Percentiles rank a stretch among this genome's conserved stretches.
Conservation (phyloP, 2,113 vertebrate genomes). For the Peromyscus maniculatus region DNA sequence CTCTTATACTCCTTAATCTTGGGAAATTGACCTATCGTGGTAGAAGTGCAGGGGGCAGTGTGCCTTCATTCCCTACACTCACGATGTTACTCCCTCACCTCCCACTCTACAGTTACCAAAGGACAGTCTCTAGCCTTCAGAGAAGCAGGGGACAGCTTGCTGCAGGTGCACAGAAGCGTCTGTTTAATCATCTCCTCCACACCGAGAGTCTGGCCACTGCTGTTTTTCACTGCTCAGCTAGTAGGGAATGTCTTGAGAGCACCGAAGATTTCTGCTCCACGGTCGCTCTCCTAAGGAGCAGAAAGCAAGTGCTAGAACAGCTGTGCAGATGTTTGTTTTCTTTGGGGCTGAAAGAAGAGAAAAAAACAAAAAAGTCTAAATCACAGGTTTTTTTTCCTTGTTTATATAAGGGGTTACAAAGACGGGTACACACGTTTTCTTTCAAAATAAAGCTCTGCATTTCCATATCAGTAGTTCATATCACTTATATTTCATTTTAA, state of each 20-base stretch:
- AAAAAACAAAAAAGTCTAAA: constrained; percentile 50
- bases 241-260: constrained; percentile 52
- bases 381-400: neutral
- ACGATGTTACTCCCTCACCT: neutral
- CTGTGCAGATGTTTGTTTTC: constrained; percentile 77
- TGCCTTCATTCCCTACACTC: neutral
- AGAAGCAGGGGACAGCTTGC: neutral
- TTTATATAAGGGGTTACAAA: constrained; percentile 54
- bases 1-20: neutral
- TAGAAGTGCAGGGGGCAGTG: neutral
- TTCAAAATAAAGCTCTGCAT: constrained; percentile 10
- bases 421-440: constrained; percentile 60
- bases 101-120: too few species aligned
- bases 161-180: constrained; percentile 29
- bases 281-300: constrained; percentile 49
- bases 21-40: neutral
- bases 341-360: constrained; percentile 61
- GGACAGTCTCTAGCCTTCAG: neutral
- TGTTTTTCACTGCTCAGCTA: constrained; percentile 36
- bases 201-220: constrained; percentile 6
- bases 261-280: constrained; percentile 39
- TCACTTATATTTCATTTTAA: neutral
- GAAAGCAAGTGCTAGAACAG: constrained; percentile 67
- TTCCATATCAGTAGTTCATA: constrained; percentile 33
- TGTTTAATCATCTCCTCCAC: neutral